Evolutionary conservation across 1,140 invertebrate species (phyloP), one percentile per base, ranked within the genome.

Genomic region (Nixonia krombeini): DNA sequence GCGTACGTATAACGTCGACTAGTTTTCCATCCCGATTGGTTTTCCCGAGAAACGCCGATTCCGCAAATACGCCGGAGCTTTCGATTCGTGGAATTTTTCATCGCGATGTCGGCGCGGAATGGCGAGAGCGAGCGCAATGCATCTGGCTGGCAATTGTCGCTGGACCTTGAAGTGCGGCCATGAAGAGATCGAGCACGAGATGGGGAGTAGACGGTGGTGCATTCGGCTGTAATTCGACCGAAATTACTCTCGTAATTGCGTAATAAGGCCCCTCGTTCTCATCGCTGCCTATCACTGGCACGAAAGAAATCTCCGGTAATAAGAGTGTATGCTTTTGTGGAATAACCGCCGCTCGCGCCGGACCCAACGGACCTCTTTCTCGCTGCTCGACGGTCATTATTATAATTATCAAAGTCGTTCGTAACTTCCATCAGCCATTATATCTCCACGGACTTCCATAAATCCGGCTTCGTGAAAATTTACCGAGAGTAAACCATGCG

Each of bases 191-290:
- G 9, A 12, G 55, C 26, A 56, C 59, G 58, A 38, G 62, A 70
- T 55, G 28, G 44, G 46, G 37, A 64, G 61, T 41, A 49, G 57
- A 41, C 46, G 31, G 49, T 33, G 53, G 31, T 47, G 42, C 64
- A 44, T 72, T 64, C 65, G 55, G 63, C 38, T 58, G 66, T 78
- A 82, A 76, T 74, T 69, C 64, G 71, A 55, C 67, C 73, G 62
- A 81, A 83, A 84, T 82, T 75, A 72, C 79, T 69, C 63, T 51
- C 47, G 74, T 83, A 83, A 85, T 82, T 82, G 73, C 73, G 70
- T 81, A 85, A 83, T 80, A 77, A 81, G 76, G 49, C 71, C 73
- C 57, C 62, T 55, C 58, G 51, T 63, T 69, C 53, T 67, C 42
- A 57, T 65, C 68, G 44, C 42, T 58, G 47, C 38, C 62, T 72